Evolutionary conservation across 37 sponge, comb jelly and placozoan species (phyloP).

Genomic region (Oopsacas minuta): DNA sequence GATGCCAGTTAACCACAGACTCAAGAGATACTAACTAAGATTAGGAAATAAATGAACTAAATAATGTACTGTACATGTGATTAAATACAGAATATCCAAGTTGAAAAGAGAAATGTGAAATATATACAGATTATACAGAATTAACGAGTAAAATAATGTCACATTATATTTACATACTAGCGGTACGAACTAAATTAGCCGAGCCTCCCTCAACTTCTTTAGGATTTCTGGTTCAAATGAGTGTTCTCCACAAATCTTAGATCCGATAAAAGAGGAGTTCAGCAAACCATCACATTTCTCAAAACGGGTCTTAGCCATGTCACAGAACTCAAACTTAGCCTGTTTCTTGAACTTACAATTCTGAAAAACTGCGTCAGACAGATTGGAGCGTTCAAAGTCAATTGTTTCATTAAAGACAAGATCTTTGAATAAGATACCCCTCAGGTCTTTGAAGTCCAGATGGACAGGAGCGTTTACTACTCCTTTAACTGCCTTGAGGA

Average conservation of each 20-base stretch:
- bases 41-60: no score
- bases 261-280: conserved; percentile 14
- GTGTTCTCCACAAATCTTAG: background rate
- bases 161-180: background rate
- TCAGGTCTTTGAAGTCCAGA: conserved; percentile 5
- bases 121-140: conserved; percentile 9
- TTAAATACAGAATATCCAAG: no score
- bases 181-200: background rate
- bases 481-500: background rate
- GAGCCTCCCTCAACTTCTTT: background rate
- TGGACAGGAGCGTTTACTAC: background rate
- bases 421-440: background rate
- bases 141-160: no score
- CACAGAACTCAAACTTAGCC: background rate
- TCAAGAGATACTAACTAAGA: no score
- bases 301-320: background rate
- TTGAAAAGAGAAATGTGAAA: background rate
- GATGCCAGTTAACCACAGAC: no score
- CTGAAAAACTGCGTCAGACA: background rate
- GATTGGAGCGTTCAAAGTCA: conserved; percentile 1
- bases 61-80: no score
- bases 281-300: background rate
- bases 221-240: background rate
- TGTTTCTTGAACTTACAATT: conserved; percentile 5
- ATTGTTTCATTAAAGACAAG: background rate